Base-by-base conservation (phyloP, 2,113 vertebrate species). In the Coturnix japonica region DNA sequence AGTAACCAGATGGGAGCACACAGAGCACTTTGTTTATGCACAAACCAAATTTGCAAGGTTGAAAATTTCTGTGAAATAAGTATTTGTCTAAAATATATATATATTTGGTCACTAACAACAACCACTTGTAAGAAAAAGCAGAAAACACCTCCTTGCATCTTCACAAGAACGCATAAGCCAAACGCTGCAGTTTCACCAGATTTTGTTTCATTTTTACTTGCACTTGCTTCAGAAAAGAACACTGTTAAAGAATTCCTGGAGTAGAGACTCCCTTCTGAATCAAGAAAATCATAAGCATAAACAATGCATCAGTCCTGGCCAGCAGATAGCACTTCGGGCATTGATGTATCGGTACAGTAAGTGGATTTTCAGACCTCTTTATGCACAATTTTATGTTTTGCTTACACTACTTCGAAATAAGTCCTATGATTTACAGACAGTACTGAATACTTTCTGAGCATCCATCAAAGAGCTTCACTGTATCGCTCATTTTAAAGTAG, bases 31-130 rank as follows among this genome's bases (percentile, higher is more conserved):
- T 72, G 26, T 46, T 90, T 90, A 86, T 76, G 65, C 81, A 93
- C 59, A 96, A 94, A 81, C 6, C 67, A 86, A 59, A 63, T 92
- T 59, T 66, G 54, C 46, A 89, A 85, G 77, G 77, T 75, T 90
- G 54, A 91, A 95, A 84, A 57, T 28, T 28, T 78, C 78, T 72
- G 43, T 72, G 26, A 88, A 92, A 25, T 49, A 85, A 85, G 70
- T 76, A 79, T 54, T 81, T 2, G 31, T 31, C 77, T 89, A 93
- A 86, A 94, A 94, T n/a, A n/a, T n/a, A 90, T 86, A 90, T 65
- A 44, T 88, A 83, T 88, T 67, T 63, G 35, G 54, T 31, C 89
- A 31, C 57, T 61, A 76, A 78, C 76, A 92, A 75, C 51, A 87
- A 85, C 72, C 14, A 71, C 53, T 46, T 76, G 41, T 13, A 74